These are phyloP conservation scores for Corvus moneduloides DNA, from an alignment of 2,113 vertebrate species.

Conservation along the genomic window DNA sequence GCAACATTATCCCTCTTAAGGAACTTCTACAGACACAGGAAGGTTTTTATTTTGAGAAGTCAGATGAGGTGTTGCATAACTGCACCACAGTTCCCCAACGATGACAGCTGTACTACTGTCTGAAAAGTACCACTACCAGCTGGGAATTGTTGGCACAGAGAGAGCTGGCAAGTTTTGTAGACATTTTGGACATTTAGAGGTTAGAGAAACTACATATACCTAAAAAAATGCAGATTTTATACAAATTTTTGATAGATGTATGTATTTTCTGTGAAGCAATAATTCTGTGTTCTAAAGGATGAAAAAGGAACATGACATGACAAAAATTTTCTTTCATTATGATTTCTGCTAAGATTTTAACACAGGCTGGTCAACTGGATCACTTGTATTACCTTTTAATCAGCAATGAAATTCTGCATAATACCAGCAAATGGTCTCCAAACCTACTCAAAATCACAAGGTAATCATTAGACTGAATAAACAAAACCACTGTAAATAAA, in stretches of 20 bases:
- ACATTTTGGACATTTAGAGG: not conserved
- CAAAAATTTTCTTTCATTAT: not conserved
- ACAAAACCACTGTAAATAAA: not conserved
- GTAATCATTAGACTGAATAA: not conserved
- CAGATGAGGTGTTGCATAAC: not conserved
- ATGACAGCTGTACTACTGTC: not conserved
- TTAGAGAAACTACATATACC: not conserved
- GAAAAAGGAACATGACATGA: not conserved
- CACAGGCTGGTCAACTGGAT: not conserved
- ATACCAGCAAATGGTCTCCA: not conserved
- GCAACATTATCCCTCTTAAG: not conserved
- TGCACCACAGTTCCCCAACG: accelerated
- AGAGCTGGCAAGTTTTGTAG: not conserved
- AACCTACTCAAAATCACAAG: not conserved
- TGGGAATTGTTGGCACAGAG: not conserved
- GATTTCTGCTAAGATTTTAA: not conserved
- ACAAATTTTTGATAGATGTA: not conserved
- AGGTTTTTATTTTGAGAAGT: not conserved
- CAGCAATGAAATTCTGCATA: not conserved
- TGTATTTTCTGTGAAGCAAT: not conserved
- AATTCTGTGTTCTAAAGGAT: not conserved
- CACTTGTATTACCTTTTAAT: not conserved
- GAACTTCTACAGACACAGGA: not conserved
- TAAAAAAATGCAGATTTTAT: not conserved
- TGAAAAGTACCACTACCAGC: not conserved